Evolutionary conservation across 2,888 invertebrate species (phyloP).

Genomic region (Steromphala cineraria): DNA sequence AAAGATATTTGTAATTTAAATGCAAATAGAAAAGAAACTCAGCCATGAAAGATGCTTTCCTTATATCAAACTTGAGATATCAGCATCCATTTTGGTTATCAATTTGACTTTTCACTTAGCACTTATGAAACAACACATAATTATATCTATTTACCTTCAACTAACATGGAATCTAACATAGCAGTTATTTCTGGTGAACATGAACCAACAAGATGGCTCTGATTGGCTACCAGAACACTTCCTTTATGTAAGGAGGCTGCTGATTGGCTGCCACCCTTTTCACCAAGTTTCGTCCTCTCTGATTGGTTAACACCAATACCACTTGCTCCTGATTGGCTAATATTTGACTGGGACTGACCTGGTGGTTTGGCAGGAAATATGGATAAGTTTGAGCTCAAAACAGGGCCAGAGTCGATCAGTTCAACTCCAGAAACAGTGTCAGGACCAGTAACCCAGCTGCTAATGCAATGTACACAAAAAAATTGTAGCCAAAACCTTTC

Average conservation of each 20-base stretch:
- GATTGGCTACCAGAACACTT: not conserved
- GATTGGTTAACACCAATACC: not conserved
- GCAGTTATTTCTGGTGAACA: slow-evolving; percentile 3
- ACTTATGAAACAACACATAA: not conserved
- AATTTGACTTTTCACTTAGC: no score
- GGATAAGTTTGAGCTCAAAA: not conserved
- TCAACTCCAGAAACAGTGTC: not conserved
- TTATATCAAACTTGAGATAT: no score
- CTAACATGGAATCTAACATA: slow-evolving; percentile 1
- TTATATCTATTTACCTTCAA: not conserved
- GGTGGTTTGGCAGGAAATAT: not conserved
- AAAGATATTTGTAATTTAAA: no score
- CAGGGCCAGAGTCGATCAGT: not conserved
- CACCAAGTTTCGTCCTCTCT: not conserved
- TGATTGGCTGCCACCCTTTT: not conserved
- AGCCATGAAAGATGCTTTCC: no score
- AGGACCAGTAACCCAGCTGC: not conserved
- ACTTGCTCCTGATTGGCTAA: not conserved
- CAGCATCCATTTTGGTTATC: no score
- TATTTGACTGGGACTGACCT: not conserved
- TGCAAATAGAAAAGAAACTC: no score
- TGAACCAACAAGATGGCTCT: not conserved
- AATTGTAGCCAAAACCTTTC: not conserved
- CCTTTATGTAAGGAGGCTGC: not conserved
- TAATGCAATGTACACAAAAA: slow-evolving; percentile 9